Percentiles rank a stretch among this genome's conserved stretches.
Conservation (phyloP, 2,113 vertebrate species). For the Dolichotis patagonum region DNA sequence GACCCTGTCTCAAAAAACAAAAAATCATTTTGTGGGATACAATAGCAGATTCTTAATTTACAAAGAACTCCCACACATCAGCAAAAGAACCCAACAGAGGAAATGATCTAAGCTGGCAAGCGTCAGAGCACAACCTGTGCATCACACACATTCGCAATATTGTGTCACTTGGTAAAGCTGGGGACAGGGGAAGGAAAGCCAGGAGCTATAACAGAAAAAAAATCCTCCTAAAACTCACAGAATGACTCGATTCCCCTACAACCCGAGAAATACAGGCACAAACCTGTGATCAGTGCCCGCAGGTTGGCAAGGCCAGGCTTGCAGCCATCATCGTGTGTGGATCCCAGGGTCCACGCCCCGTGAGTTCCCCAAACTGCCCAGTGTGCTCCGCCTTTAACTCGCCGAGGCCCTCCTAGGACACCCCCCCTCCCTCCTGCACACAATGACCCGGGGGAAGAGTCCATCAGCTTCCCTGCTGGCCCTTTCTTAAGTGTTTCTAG, state of each 20-base stretch:
- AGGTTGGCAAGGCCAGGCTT: background rate
- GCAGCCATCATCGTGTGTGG: too few species aligned
- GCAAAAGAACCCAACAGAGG: background rate
- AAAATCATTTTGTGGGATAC: background rate
- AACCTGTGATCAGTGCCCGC: rapidly evolving
- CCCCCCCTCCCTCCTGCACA: background rate
- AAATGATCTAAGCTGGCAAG: background rate
- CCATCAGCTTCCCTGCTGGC: background rate
- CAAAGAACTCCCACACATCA: background rate
- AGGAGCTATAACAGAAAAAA: background rate
- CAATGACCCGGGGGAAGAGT: background rate
- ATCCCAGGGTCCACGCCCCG: background rate
- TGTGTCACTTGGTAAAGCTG: background rate
- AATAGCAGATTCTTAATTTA: background rate
- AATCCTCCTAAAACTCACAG: background rate
- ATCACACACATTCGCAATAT: rapidly evolving
- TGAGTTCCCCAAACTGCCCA: rapidly evolving
- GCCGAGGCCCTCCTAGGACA: background rate
- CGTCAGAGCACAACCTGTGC: too few species aligned
- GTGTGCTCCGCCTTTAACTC: background rate
- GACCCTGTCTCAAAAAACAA: background rate
- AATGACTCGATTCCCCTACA: too few species aligned
- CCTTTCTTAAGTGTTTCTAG: background rate
- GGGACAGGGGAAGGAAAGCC: background rate
- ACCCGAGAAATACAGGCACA: background rate